Percentiles rank a stretch among this genome's conserved stretches.
These are phyloP conservation scores for Dendrophyllia cribrosa DNA, from an alignment of 64 coral and sea anemone genomes.

Conservation along the genomic window DNA sequence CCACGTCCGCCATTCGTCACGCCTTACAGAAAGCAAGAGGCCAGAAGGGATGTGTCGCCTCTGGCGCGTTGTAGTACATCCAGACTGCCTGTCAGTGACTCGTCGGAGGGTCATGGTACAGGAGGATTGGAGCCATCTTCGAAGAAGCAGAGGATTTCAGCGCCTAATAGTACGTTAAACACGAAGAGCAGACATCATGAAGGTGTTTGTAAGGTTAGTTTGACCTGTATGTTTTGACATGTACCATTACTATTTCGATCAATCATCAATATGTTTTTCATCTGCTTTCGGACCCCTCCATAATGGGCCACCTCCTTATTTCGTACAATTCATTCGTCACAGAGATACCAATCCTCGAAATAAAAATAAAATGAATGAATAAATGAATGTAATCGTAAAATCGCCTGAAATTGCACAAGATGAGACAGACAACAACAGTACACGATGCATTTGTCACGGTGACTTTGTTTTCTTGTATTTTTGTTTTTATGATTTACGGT, in stretches of 20 bases:
- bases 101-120: background rate
- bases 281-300: too few relatives aligned
- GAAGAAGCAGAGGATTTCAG: conserved; percentile 5
- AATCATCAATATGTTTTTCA: too few relatives aligned
- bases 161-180: background rate
- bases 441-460: too few relatives aligned
- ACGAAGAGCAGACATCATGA: background rate
- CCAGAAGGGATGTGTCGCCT: background rate
- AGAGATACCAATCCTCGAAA: too few relatives aligned
- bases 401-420: too few relatives aligned
- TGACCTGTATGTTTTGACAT: background rate
- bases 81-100: background rate
- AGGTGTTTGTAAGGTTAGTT: background rate
- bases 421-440: too few relatives aligned
- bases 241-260: background rate
- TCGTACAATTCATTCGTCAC: too few relatives aligned
- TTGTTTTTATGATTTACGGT: too few relatives aligned
- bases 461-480: too few relatives aligned
- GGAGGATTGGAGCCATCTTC: background rate
- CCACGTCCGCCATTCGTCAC: conserved; percentile 7
- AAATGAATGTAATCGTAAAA: too few relatives aligned
- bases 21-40: conserved; percentile 20
- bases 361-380: too few relatives aligned
- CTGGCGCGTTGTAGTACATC: background rate
- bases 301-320: too few relatives aligned